A percentile compares a stretch with the other conserved stretches of the same genome.
Conservation (phyloP, 2,113 vertebrate species). For the Brachypodius melanocephalos region DNA sequence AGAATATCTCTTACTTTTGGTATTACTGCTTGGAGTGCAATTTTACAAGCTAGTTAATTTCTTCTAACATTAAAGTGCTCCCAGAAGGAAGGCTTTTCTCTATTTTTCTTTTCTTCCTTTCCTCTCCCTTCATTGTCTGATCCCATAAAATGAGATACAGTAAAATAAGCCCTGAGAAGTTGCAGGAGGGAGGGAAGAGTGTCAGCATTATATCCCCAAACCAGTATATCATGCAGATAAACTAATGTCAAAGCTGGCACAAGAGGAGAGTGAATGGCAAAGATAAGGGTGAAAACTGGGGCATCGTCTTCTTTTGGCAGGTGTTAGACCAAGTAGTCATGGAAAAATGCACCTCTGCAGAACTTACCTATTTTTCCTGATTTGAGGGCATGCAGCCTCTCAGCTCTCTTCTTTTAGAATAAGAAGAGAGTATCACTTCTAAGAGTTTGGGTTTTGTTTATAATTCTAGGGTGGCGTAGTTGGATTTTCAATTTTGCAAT, state of each 20-base stretch:
- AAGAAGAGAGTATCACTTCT: neutral
- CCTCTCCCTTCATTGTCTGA: neutral
- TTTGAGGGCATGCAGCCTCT: neutral
- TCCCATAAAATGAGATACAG: neutral
- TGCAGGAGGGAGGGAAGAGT: neutral
- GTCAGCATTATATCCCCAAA: neutral
- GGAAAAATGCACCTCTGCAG: neutral
- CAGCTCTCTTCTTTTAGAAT: neutral
- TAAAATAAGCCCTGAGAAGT: neutral
- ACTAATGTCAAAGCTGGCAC: neutral
- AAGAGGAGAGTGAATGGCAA: neutral
- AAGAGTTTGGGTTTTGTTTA: neutral
- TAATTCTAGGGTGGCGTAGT: neutral
- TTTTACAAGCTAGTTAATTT: neutral
- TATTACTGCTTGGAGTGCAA: neutral
- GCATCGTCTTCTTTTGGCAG: neutral
- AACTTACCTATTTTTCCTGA: neutral
- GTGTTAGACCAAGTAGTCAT: neutral
- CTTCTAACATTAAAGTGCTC: neutral
- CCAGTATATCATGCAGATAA: neutral
- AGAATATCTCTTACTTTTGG: neutral
- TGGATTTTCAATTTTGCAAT: neutral
- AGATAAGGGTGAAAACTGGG: neutral
- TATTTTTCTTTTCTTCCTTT: neutral
- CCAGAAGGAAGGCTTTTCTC: neutral